Evolutionary conservation across 2,113 vertebrate species (phyloP).

Genomic region (Notothenia rossii): DNA sequence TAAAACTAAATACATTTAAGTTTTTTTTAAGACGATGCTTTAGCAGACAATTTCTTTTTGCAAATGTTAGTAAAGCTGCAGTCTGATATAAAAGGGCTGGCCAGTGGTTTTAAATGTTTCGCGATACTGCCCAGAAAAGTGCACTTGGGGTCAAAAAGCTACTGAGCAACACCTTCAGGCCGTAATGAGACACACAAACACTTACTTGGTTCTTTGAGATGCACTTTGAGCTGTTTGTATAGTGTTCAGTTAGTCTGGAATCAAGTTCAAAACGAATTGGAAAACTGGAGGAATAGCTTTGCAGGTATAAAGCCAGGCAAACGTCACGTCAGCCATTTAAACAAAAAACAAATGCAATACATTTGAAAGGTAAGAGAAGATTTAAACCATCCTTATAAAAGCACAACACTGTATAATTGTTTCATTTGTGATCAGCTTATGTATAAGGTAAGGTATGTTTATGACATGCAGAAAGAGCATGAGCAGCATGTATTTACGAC

Average conservation of each 20-base stretch:
- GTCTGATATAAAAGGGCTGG: constrained; percentile 78
- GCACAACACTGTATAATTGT: constrained; percentile 42
- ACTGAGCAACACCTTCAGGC: constrained; percentile 72
- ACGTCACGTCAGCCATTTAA: constrained; percentile 53
- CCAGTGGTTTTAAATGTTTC: constrained; percentile 67
- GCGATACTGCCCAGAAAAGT: constrained; percentile 80
- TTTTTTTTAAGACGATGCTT: constrained; percentile 15
- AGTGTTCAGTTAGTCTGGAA: constrained; percentile 38
- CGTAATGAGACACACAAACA: constrained; percentile 58
- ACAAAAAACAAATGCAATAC: constrained; percentile 51
- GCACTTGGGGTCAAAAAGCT: constrained; percentile 83
- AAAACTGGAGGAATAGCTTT: constrained; percentile 38
- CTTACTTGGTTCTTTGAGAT: constrained; percentile 52
- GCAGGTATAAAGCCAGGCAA: constrained; percentile 62
- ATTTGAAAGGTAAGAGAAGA: constrained; percentile 42
- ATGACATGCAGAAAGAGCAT: too few relatives aligned
- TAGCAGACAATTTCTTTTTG: constrained; percentile 45
- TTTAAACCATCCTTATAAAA: constrained; percentile 53
- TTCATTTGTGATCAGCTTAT: constrained; percentile 47
- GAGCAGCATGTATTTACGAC: too few relatives aligned
- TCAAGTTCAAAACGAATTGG: constrained; percentile 17
- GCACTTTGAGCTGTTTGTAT: constrained; percentile 49
- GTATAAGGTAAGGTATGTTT: not conserved
- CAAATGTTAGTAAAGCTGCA: constrained; percentile 77
- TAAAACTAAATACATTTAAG: constrained; percentile 30